These are phyloP conservation scores for Alosa alosa DNA, from an alignment of 2,113 vertebrate species.

Conservation along the genomic window DNA sequence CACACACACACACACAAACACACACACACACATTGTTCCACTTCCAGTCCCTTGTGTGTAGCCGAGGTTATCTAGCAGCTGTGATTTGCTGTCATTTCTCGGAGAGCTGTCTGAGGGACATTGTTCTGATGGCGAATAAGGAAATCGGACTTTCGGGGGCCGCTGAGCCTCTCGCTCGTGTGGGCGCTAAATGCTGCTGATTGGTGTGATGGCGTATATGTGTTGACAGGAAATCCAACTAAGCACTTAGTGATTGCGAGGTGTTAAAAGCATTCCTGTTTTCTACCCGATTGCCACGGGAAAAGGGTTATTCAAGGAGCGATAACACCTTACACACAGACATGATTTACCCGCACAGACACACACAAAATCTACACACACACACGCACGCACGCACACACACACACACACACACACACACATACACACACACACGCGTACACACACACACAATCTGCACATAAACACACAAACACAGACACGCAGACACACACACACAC, in stretches of 20 bases:
- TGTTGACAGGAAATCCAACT: constrained; percentile 11
- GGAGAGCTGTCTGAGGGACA: constrained; percentile 36
- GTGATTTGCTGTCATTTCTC: constrained; percentile 40
- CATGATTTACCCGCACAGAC: constrained; percentile 1
- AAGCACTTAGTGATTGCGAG: not conserved
- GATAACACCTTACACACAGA: not conserved
- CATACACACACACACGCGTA: not conserved
- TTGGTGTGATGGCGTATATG: constrained; percentile 11
- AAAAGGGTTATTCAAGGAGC: not conserved
- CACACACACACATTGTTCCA: constrained; percentile 75
- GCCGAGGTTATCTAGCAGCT: constrained; percentile 28
- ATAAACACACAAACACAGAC: not conserved
- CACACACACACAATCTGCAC: not conserved
- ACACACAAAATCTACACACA: not conserved
- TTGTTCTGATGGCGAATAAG: constrained; percentile 44
- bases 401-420: not conserved
- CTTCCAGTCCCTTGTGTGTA: constrained; percentile 65
- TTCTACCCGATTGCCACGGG: not conserved
- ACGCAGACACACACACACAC: not conserved
- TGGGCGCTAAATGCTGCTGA: not conserved
- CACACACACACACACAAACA: constrained; percentile 27
- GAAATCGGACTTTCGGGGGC: not conserved
- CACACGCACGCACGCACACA: not conserved
- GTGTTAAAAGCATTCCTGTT: constrained; percentile 15
- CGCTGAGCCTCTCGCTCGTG: not conserved